These are phyloP conservation scores for Campylomormyrus numenius DNA, from an alignment of 2,113 vertebrate genomes.

Conservation along the genomic window DNA sequence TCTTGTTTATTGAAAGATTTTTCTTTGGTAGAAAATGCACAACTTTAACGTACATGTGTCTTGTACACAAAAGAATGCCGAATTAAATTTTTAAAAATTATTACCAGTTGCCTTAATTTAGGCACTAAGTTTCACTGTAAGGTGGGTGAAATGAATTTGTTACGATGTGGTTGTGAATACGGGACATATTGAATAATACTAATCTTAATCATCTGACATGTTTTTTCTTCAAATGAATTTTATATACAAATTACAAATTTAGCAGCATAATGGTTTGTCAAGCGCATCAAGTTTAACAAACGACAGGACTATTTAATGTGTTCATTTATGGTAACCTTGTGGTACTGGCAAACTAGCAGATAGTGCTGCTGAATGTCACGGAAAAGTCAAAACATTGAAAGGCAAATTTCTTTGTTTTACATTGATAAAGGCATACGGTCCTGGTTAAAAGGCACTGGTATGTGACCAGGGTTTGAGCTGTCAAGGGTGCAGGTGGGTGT, in stretches of 20 bases:
- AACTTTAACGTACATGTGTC: not conserved
- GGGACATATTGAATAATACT: not conserved
- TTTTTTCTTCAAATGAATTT: constrained; percentile 2
- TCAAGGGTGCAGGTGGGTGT: not conserved
- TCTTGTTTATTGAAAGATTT: not conserved
- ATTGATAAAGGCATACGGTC: not conserved
- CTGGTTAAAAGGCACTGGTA: not conserved
- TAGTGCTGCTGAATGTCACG: not conserved
- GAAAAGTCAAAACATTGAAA: not conserved
- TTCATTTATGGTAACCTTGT: not conserved
- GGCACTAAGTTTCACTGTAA: not conserved
- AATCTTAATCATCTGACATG: not conserved
- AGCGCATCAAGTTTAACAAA: not conserved
- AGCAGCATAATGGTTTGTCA: constrained; percentile 26
- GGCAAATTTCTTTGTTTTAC: not conserved
- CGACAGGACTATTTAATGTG: not conserved
- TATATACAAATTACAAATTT: constrained; percentile 23
- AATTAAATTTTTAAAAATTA: not conserved
- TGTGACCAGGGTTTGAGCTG: not conserved
- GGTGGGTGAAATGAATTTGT: not conserved
- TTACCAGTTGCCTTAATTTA: not conserved
- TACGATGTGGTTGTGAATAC: not conserved
- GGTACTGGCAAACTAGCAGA: not conserved
- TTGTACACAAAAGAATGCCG: not conserved
- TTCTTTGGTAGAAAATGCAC: constrained; percentile 1